These are phyloP conservation scores for Ridgeia piscesae DNA, from an alignment of 1,140 invertebrate species.

Conservation along the genomic window DNA sequence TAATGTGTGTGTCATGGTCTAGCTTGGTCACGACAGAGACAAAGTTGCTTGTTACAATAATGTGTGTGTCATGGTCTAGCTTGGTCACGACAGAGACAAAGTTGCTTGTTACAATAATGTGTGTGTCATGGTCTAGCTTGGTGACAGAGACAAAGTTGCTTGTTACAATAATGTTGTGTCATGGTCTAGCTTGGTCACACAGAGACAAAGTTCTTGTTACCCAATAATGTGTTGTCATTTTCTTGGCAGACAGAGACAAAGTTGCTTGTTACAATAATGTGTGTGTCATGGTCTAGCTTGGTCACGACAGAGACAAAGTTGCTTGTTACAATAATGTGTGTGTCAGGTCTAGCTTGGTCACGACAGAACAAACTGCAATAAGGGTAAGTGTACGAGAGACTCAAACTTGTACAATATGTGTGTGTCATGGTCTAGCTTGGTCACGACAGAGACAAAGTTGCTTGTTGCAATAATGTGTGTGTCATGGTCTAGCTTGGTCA, in stretches of 20 bases:
- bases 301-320: not conserved
- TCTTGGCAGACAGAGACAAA: not conserved
- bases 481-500: not conserved
- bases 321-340: not conserved
- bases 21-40: too few species aligned
- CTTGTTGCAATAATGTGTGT: not conserved
- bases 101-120: not conserved
- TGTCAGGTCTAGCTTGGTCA: not conserved
- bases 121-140: not conserved
- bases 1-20: too few species aligned
- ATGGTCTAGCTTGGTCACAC: not conserved
- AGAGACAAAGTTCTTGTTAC: not conserved
- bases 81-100: not conserved
- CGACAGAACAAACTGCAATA: too few species aligned
- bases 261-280: not conserved
- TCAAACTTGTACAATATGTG: too few species aligned
- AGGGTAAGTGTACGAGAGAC: too few species aligned
- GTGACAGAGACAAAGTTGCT: not conserved
- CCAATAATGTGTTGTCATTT: not conserved
- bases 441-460: not conserved
- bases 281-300: not conserved
- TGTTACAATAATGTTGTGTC: not conserved
- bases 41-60: too few species aligned
- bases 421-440: not conserved
- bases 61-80: too few species aligned